phyloP scores from a whole-genome alignment of 2,113 vertebrate species.

The Macquaria ambigua region DNA sequence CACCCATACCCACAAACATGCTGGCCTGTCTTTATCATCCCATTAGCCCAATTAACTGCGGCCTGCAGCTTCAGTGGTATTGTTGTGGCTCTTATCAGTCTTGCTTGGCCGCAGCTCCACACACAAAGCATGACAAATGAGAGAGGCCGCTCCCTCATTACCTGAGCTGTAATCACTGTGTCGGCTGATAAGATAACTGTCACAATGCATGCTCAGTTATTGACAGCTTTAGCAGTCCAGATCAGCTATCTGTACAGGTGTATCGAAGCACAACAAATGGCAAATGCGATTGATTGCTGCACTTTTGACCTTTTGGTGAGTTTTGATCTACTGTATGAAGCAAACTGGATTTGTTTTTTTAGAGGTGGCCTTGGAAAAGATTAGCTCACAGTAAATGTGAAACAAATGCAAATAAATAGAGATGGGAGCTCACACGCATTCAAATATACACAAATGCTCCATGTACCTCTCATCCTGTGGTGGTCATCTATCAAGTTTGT shows the following conservation, averaged over 20 bases:
- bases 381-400: background rate
- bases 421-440: background rate
- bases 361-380: background rate
- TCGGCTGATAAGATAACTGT: slow-evolving; percentile 69
- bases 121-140: slow-evolving; percentile 75
- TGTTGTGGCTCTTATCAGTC: slow-evolving; percentile 62
- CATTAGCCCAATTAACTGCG: slow-evolving; percentile 49
- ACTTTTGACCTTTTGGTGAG: slow-evolving; percentile 38
- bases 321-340: background rate
- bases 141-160: slow-evolving; percentile 66
- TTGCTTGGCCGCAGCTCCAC: slow-evolving; percentile 48
- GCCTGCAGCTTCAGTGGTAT: slow-evolving; percentile 45
- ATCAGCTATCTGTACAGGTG: slow-evolving; percentile 49
- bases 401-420: background rate
- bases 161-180: slow-evolving; percentile 72
- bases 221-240: slow-evolving; percentile 54
- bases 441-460: slow-evolving; percentile 16
- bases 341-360: background rate
- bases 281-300: slow-evolving; percentile 26
- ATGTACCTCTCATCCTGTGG: background rate
- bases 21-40: slow-evolving; percentile 39
- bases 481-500: background rate
- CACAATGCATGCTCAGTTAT: slow-evolving; percentile 53
- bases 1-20: slow-evolving; percentile 24
- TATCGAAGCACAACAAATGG: slow-evolving; percentile 39